phyloP scores from a whole-genome alignment of 2,113 vertebrate species.

The Acinonyx jubatus region DNA sequence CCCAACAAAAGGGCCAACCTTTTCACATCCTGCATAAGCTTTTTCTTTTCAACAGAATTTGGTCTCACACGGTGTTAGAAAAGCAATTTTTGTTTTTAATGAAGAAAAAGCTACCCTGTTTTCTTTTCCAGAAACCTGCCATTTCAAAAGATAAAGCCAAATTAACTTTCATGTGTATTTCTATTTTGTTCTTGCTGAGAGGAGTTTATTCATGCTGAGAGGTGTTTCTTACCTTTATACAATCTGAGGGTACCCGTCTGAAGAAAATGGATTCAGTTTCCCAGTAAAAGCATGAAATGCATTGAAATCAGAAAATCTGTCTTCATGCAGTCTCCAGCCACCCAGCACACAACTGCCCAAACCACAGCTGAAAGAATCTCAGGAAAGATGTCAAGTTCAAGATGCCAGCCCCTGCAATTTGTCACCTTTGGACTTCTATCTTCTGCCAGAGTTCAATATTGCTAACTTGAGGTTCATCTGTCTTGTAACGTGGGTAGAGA shows the following conservation, averaged over 20 bases:
- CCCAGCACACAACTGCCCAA: background rate
- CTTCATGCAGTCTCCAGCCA: background rate
- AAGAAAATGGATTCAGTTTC: conserved; percentile 69
- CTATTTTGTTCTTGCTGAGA: conserved; percentile 67
- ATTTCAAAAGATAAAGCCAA: conserved; percentile 68
- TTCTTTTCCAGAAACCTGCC: conserved; percentile 50
- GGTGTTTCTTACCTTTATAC: conserved; percentile 21
- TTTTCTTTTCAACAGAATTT: conserved; percentile 13
- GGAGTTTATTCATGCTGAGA: conserved; percentile 59
- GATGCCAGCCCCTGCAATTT: background rate
- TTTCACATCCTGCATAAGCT: background rate
- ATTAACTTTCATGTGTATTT: conserved; percentile 54
- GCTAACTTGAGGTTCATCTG: background rate
- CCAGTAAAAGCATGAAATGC: conserved; percentile 53
- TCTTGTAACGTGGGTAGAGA: background rate
- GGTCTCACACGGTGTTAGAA: background rate
- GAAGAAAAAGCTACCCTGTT: conserved; percentile 52
- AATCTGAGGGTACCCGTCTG: conserved; percentile 52
- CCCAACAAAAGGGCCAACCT: background rate
- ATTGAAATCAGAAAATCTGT: conserved; percentile 23
- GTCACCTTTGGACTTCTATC: conserved; percentile 32
- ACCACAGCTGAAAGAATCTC: background rate
- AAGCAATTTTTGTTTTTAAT: conserved; percentile 63
- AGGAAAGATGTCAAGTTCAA: conserved; percentile 22
- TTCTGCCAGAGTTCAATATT: background rate